phyloP scores from a whole-genome alignment of 2,797 vertebrate species.

The Jordanella pulchra region DNA sequence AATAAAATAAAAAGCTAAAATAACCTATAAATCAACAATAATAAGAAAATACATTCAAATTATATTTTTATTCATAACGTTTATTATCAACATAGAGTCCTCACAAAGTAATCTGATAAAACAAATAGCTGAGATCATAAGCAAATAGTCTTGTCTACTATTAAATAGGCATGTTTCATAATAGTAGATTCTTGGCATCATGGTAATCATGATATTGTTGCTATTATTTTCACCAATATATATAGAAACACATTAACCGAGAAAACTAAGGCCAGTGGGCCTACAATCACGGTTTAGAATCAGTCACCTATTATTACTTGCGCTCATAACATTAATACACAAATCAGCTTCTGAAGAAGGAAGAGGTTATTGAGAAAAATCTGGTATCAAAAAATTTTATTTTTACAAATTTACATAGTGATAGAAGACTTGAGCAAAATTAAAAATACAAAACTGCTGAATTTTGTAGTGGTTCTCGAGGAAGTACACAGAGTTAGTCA shows the following conservation, averaged over 20 bases:
- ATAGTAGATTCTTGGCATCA: background rate
- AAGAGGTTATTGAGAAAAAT: background rate
- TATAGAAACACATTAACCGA: background rate
- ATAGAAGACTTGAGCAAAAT: background rate
- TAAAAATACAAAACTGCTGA: background rate
- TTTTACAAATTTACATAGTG: background rate
- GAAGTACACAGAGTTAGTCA: background rate
- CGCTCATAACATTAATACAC: background rate
- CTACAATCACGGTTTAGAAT: background rate
- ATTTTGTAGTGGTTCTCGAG: background rate
- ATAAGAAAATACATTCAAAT: background rate
- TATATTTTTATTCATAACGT: background rate
- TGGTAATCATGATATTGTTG: background rate
- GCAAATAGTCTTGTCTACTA: background rate
- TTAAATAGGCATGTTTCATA: background rate
- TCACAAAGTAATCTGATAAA: background rate
- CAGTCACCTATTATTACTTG: background rate
- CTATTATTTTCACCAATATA: too few relatives aligned
- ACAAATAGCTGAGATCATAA: background rate
- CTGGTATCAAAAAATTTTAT: background rate
- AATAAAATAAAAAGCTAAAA: too few relatives aligned
- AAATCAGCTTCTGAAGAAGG: background rate
- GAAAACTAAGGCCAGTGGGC: background rate
- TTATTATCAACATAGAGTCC: background rate
- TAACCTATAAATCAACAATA: background rate